Conservation (phyloP, 2,113 vertebrate genomes). For the Isichthys henryi region DNA sequence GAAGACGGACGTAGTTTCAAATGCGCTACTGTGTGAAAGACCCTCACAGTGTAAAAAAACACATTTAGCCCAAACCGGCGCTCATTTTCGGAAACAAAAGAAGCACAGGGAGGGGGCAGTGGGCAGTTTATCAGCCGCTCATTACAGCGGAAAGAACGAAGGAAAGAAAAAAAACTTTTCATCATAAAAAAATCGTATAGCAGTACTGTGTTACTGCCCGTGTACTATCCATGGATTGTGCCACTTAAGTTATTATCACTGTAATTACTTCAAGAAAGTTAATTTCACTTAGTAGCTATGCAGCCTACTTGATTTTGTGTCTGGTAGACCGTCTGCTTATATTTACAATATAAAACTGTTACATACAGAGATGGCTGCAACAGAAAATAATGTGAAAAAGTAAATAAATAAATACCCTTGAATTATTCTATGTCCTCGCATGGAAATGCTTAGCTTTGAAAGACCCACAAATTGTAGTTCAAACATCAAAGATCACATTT, state of each 20-base stretch:
- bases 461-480: background rate
- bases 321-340: background rate
- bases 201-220: background rate
- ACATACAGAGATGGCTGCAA: background rate
- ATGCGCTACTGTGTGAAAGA: background rate
- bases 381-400: background rate
- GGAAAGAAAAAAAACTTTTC: background rate
- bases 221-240: background rate
- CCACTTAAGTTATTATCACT: background rate
- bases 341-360: background rate
- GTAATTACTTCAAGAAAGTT: background rate
- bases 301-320: background rate
- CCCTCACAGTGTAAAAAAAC: background rate
- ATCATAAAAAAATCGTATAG: background rate
- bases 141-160: constrained; percentile 11
- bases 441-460: background rate
- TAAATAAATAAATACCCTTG: background rate
- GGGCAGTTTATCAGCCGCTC: constrained; percentile 11
- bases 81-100: constrained; percentile 23
- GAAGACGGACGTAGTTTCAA: background rate
- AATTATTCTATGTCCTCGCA: background rate
- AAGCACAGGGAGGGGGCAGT: constrained; percentile 12
- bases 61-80: background rate
- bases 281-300: background rate
- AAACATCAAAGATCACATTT: background rate